Evolutionary conservation across 2,797 vertebrate species (phyloP).

Genomic region (Eutrigla gurnardus): DNA sequence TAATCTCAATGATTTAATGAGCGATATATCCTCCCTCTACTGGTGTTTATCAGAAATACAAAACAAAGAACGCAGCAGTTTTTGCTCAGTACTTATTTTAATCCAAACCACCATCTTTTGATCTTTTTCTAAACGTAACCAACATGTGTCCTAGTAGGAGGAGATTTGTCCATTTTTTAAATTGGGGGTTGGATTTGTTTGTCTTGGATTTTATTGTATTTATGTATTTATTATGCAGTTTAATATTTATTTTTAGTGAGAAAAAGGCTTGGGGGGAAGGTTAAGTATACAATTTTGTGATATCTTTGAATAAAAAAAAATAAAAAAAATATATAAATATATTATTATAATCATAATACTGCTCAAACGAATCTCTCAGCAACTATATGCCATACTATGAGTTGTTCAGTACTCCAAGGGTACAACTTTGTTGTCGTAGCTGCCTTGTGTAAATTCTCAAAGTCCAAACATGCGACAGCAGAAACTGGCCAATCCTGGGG

Average conservation of each 20-base stretch:
- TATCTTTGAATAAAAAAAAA: background rate
- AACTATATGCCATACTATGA: background rate
- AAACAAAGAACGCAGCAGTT: too few relatives aligned
- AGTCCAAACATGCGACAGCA: constrained; percentile 13
- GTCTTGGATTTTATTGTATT: too few relatives aligned
- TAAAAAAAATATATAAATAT: too few relatives aligned
- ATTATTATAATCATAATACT: background rate
- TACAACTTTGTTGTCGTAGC: constrained; percentile 17
- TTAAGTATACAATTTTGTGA: background rate
- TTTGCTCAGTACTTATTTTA: too few relatives aligned
- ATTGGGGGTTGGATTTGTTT: too few relatives aligned
- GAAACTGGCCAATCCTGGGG: constrained; percentile 43
- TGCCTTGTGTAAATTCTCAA: constrained; percentile 22
- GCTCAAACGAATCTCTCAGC: background rate
- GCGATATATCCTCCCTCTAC: background rate
- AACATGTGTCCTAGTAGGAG: too few relatives aligned
- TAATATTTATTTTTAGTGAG: background rate
- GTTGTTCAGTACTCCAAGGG: background rate
- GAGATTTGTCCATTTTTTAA: too few relatives aligned
- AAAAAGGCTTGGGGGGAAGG: rapidly evolving
- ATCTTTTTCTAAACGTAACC: too few relatives aligned
- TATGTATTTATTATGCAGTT: background rate
- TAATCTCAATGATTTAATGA: background rate
- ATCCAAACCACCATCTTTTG: too few relatives aligned
- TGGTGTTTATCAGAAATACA: too few relatives aligned